phyloP scores from a whole-genome alignment of 2,797 vertebrate genomes.

The Rachycentron canadum region DNA sequence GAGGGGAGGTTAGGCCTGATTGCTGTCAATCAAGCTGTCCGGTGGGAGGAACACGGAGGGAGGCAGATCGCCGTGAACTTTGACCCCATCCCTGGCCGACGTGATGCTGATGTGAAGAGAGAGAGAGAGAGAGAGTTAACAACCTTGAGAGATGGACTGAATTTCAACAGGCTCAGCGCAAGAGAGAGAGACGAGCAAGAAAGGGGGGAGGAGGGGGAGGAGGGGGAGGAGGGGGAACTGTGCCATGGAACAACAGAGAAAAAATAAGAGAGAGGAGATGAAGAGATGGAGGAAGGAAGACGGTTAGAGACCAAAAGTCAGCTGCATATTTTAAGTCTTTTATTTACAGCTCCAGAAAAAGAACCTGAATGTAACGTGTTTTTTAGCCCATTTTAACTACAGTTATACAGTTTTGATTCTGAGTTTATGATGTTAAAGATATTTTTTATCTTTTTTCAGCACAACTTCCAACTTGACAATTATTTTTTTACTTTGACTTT shows the following conservation, averaged over 20 bases:
- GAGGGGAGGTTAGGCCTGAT: constrained; percentile 86
- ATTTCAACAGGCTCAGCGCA: constrained; percentile 90
- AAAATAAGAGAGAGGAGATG: not conserved
- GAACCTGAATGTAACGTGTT: no score
- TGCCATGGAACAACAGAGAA: not conserved
- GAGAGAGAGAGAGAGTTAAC: constrained; percentile 84
- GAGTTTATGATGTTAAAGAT: no score
- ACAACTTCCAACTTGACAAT: no score
- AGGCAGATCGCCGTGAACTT: constrained; percentile 90
- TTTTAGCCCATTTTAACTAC: no score
- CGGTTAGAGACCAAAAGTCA: not conserved
- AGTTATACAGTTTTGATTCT: no score
- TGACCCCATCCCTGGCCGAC: constrained; percentile 85
- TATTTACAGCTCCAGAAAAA: no score
- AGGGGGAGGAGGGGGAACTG: not conserved
- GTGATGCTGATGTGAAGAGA: constrained; percentile 87
- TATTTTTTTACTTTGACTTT: no score
- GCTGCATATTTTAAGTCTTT: no score
- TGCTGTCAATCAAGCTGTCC: constrained; percentile 98
- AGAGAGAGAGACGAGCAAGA: not conserved
- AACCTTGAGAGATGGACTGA: constrained; percentile 97
- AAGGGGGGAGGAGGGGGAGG: not conserved
- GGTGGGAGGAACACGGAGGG: constrained; percentile 91
- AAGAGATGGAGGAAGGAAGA: not conserved
- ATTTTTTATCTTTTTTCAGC: no score